Base-by-base conservation (phyloP, 2,113 vertebrate genomes). In the Oostethus manadensis region DNA sequence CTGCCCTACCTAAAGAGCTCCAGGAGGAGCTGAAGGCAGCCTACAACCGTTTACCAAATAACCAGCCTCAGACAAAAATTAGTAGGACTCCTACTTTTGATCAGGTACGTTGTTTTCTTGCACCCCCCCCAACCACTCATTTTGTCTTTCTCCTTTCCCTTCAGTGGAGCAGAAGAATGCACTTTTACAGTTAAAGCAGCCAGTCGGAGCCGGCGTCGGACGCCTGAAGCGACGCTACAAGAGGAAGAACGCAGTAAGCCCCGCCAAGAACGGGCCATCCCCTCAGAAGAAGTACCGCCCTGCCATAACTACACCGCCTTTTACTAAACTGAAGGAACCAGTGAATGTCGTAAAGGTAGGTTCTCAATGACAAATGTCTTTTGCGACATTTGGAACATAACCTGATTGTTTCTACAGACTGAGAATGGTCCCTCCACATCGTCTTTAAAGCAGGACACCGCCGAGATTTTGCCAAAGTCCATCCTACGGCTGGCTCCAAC, bases 11-110 rank as follows among this genome's bases (percentile, higher is more conserved):
- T 62, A 86, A 85, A 76, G 97, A 98, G 76, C 86, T 99, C 65
- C 97, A 99, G 62, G 94, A 92, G 48, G 95, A 99, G 74, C 85
- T 99, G 47, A 94, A 82, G 81, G 90, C 92, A 77, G 96, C 94
- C 0, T 98, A 95, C 59, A 92, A 90, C 72, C 90, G 90, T 58
- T 88, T 87, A 59, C 83, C 90, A 22, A 90, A 64, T 10, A 7
- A 66, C 29, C 84, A 85, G 22, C 88, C 88, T 70, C 93, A 90
- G 57, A 58, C 55, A 15, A 79, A 72, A 50, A 53, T 68, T 2
- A 72, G 85, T 88, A 77, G 77, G 84, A 58, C 43, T 9, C 23
- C 23, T 26, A 0, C 6, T 54, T 0, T 3, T 48, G 16, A 35
- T 1, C 15, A 21, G 16, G 5, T 10, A 40, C 38, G 10, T 17